phyloP scores from a whole-genome alignment of 2,888 invertebrate species.

The Agrochola litura region DNA sequence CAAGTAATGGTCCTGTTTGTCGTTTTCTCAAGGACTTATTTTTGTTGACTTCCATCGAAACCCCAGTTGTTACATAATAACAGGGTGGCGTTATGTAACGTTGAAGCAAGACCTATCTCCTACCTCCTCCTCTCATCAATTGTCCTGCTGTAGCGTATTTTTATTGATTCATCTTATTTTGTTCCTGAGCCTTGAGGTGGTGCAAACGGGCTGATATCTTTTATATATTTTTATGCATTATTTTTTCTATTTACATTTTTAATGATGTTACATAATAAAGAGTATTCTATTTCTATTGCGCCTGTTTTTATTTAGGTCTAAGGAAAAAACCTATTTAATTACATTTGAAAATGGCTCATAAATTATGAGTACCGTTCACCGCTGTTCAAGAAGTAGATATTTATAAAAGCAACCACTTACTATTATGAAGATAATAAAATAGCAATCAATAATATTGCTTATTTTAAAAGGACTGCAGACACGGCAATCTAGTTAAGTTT shows the following conservation, averaged over 20 bases:
- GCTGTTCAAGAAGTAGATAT: conserved; percentile 11
- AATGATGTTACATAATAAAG: neutral
- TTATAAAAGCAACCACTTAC: neutral
- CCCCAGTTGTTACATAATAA: conserved; percentile 17
- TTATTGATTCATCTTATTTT: conserved; percentile 24
- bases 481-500: conserved; percentile 12
- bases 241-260: neutral
- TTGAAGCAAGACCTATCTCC: neutral
- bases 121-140: neutral
- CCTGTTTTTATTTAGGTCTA: neutral
- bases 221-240: neutral
- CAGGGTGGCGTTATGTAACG: conserved; percentile 2
- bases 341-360: neutral
- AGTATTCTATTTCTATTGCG: neutral
- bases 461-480: neutral
- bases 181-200: neutral
- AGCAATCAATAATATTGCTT: neutral
- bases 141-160: neutral
- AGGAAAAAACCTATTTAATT: conserved; percentile 2
- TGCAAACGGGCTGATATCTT: neutral
- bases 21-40: neutral
- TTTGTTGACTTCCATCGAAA: neutral
- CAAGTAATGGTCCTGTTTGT: neutral
- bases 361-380: neutral
- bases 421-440: neutral